A percentile compares a stretch with the other conserved stretches of the same genome.
phyloP scores from a whole-genome alignment of 2,113 vertebrate species.

The Sialia sialis region DNA sequence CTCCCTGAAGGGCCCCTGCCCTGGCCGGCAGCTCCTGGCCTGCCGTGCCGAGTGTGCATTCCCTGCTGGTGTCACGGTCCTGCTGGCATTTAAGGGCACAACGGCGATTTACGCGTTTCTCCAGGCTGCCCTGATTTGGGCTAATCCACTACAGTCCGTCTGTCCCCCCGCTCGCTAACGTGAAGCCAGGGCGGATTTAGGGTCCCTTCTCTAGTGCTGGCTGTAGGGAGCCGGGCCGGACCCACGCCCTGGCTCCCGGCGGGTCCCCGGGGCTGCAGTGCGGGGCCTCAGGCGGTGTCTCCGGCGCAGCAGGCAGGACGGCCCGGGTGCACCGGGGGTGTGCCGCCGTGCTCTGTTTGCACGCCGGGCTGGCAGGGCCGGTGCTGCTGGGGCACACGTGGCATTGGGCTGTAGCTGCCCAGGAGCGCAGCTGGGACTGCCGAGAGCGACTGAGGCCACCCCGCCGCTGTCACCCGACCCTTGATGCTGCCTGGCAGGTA shows the following conservation, averaged over 20 bases:
- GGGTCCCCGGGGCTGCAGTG: neutral
- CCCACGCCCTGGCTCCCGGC: rapidly evolving
- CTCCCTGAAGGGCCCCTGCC: neutral
- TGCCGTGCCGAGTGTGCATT: rapidly evolving
- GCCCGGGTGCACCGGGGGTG: neutral
- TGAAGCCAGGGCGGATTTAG: neutral
- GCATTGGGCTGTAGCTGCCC: neutral
- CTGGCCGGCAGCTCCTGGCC: neutral
- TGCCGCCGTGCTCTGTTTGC: neutral
- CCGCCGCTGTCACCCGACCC: neutral
- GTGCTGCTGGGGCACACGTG: neutral
- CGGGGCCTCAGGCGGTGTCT: neutral
- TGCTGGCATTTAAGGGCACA: rapidly evolving
- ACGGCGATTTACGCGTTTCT: rapidly evolving
- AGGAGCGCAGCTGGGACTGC: neutral
- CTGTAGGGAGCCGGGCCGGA: neutral
- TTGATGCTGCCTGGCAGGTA: neutral
- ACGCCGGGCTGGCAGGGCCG: neutral
- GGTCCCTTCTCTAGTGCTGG: neutral
- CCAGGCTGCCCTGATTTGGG: neutral
- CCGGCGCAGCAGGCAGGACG: neutral
- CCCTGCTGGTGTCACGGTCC: rapidly evolving
- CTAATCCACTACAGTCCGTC: neutral
- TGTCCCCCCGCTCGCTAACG: neutral
- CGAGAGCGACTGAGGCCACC: neutral